Evolutionary conservation across 2,113 vertebrate genomes (phyloP), one percentile per base, ranked within the genome.

Genomic region (Chionodraco myersi): DNA sequence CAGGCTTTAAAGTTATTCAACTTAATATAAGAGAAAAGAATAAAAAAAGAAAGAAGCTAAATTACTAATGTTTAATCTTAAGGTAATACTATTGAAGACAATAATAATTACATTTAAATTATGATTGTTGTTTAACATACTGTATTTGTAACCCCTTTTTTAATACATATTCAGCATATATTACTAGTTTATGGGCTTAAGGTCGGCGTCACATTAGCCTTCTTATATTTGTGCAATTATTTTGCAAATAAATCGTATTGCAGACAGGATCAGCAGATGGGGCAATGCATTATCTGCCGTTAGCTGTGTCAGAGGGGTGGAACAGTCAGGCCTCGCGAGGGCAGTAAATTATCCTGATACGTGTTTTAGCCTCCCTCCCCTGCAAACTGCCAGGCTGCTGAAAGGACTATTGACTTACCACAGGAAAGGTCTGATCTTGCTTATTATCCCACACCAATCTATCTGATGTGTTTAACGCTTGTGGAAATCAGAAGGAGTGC

Each of bases 301-400:
- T 80, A 86, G 82, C 73, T 56, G 72, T 77, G 79, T 75, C 72
- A n/a, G 57, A 70, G 80, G 70, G 80, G 80, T 83, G 85, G 85
- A 90, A 82, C 77, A 78, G 80, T 66, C 75, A 77, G 74, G 72
- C 80, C 80, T 21, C 21, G 21, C 21, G 84, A 79, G 81, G 84
- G 79, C 88, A 89, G 65, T 87, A 87, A 88, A 91, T 85, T 88
- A 77, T 81, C 74, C 57, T 54, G 82, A 86, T 89, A 82, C 82
- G 90, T 88, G 87, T 89, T 89, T 88, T 65, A 80, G 75, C 72
- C 75, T 82, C 68, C 51, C 26, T 65, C 64, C 66, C 21, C 49
- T 62, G 74, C 66, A 75, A 75, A 75, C 72, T 86, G 80, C 67
- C 85, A 79, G 66, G 71, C 70, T 67, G 65, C 84, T 81, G 68